Conservation (phyloP, 2,113 vertebrate species). For the Xiphias gladius region DNA sequence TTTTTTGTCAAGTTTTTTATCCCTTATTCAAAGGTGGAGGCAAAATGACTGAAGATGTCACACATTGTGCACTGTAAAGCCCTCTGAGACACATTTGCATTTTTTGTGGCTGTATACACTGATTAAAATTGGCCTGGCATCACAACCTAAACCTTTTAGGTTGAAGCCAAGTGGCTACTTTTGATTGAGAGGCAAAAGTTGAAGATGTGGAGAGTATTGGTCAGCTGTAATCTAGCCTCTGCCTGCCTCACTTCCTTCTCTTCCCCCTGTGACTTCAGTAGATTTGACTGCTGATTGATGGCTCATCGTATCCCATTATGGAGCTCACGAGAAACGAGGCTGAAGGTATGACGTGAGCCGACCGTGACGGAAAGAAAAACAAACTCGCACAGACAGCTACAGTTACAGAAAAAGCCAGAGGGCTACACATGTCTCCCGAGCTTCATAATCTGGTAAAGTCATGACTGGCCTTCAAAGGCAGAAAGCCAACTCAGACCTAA, state of each 20-base stretch:
- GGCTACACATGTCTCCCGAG: constrained; percentile 37
- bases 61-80: not conserved
- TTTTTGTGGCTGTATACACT: not conserved
- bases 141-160: not conserved
- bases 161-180: no score
- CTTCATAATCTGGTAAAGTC: constrained; percentile 60
- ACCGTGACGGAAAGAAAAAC: constrained; percentile 21
- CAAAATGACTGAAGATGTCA: not conserved
- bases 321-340: constrained; percentile 44
- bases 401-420: constrained; percentile 24
- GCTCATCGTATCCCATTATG: constrained; percentile 30
- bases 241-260: constrained; percentile 37
- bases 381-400: constrained; percentile 28
- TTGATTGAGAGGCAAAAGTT: not conserved
- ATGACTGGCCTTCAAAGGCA: constrained; percentile 53
- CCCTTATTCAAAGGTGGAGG: not conserved
- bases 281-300: constrained; percentile 43
- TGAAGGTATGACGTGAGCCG: constrained; percentile 36
- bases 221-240: constrained; percentile 2
- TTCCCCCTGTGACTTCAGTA: constrained; percentile 16
- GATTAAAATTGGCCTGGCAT: not conserved
- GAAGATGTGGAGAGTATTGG: not conserved
- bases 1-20: not conserved
- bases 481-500: constrained; percentile 8
- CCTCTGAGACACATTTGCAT: not conserved